Conservation (phyloP, 1,140 invertebrate genomes). For the Hylaeus anthracinus region DNA sequence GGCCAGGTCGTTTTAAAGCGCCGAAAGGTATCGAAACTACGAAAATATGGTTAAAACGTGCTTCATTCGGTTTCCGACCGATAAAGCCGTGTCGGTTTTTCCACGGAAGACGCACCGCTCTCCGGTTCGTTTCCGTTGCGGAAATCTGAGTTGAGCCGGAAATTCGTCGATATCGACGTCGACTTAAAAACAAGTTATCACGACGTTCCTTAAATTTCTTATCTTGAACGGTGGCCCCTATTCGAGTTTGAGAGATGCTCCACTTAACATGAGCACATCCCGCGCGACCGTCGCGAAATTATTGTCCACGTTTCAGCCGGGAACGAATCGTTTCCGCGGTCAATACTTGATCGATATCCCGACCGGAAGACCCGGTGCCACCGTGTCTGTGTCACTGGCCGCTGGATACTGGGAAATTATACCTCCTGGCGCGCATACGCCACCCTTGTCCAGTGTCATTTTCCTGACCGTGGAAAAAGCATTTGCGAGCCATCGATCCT, state of each 20-base stretch:
- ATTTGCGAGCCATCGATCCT: conserved; percentile 27
- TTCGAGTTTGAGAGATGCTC: conserved; percentile 24
- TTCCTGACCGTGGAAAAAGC: conserved; percentile 34
- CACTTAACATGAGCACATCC: conserved; percentile 18
- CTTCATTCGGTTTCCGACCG: not conserved
- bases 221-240: not conserved
- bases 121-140: not conserved
- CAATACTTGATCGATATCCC: conserved; percentile 20
- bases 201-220: conserved; percentile 28
- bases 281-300: not conserved
- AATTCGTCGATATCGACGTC: conserved; percentile 12
- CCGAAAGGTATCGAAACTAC: too few species aligned
- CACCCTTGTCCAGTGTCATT: conserved; percentile 55
- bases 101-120: not conserved
- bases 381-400: conserved; percentile 62
- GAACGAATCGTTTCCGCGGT: not conserved
- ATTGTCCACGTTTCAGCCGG: not conserved
- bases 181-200: conserved; percentile 33
- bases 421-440: conserved; percentile 38
- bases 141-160: not conserved
- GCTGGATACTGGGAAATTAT: conserved; percentile 60
- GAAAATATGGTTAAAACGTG: too few species aligned
- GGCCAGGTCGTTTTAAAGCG: too few species aligned
- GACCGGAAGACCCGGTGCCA: conserved; percentile 51
- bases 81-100: not conserved